Evolutionary conservation across 2,797 vertebrate genomes (phyloP).

Genomic region (Gymnopithys bicolor): DNA sequence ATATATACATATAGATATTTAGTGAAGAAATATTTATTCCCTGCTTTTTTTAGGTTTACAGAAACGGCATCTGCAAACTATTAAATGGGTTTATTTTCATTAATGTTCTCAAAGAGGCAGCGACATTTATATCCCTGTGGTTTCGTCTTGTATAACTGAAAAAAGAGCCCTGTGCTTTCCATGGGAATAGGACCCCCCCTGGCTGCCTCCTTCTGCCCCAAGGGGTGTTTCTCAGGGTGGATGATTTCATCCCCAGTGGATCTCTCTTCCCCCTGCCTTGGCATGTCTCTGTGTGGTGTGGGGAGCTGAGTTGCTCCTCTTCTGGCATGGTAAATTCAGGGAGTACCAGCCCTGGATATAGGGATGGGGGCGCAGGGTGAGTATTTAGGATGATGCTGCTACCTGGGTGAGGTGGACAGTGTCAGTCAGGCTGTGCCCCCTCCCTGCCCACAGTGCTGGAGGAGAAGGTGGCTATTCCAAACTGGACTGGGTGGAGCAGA

Average conservation of each 20-base stretch:
- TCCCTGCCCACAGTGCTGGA: background rate
- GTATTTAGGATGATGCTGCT: background rate
- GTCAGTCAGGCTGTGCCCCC: background rate
- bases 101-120: slow-evolving; percentile 68
- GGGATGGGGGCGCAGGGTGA: background rate
- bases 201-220: background rate
- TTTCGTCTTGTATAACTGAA: slow-evolving; percentile 21
- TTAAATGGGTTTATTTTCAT: slow-evolving; percentile 77
- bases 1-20: slow-evolving; percentile 60
- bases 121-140: slow-evolving; percentile 65
- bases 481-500: rapidly evolving
- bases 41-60: slow-evolving; percentile 61
- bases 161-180: slow-evolving; percentile 53
- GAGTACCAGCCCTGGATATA: background rate
- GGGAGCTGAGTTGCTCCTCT: background rate
- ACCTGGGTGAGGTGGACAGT: background rate
- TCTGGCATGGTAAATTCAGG: background rate
- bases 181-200: slow-evolving; percentile 50
- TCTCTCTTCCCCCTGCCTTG: background rate
- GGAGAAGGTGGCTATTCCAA: background rate
- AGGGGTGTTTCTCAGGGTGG: background rate
- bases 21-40: slow-evolving; percentile 57
- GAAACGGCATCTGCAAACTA: slow-evolving; percentile 72
- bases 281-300: background rate
- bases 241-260: background rate